Conservation (phyloP, 2,888 invertebrate species). For the Aphodius granarius region DNA sequence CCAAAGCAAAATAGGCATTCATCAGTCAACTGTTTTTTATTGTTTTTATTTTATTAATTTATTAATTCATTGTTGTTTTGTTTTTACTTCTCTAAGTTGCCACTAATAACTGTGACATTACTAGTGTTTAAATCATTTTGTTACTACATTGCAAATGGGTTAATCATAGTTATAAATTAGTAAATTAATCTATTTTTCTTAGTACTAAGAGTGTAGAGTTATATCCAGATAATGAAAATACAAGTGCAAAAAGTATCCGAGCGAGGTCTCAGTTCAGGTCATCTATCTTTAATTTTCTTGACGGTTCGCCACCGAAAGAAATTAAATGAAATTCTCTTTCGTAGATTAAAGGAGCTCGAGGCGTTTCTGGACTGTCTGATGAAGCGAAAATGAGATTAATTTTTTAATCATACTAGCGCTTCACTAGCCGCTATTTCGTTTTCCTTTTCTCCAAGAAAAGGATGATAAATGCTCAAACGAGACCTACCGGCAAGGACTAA, state of each 20-base stretch:
- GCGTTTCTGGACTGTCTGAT: background rate
- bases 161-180: too few species aligned
- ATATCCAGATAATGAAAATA: background rate
- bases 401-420: constrained; percentile 5
- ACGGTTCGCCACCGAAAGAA: background rate
- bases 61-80: too few species aligned
- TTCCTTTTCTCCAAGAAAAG: background rate
- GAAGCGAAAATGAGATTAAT: constrained; percentile 9
- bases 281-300: background rate
- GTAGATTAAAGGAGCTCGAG: constrained; percentile 11
- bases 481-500: background rate
- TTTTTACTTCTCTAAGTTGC: too few species aligned
- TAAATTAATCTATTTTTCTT: background rate
- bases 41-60: too few species aligned
- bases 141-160: too few species aligned
- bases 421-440: background rate
- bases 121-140: too few species aligned
- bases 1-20: too few species aligned
- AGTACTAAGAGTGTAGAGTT: background rate
- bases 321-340: constrained; percentile 13
- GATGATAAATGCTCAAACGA: background rate
- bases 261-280: background rate
- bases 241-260: background rate
- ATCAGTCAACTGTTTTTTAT: too few species aligned
- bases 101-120: too few species aligned